Evolutionary conservation across 2,888 invertebrate genomes (phyloP), one percentile per base, ranked within the genome.

Genomic region (Sarcophaga rosellei): DNA sequence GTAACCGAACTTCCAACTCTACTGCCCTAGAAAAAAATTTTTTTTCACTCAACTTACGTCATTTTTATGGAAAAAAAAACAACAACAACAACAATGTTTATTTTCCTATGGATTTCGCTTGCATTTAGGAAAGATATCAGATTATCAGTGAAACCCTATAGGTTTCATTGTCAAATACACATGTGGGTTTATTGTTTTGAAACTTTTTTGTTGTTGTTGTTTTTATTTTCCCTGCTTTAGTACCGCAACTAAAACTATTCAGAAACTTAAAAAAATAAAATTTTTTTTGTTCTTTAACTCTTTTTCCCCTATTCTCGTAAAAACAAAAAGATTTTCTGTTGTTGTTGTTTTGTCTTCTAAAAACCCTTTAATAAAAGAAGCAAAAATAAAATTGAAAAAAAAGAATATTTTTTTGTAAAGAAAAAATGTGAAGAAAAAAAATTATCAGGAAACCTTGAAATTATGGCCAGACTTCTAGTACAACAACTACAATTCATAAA

Each of bases 71-170:
- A 69, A 73, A 57, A n/a, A 20, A 44, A n/a, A 61, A 21, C 6
- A 61, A 61, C 17, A 15, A 15, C 17, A 35, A 35, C 35, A 35
- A 10, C 17, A 53, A 44, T 66, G 20, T 66, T n/a, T 66, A n/a
- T 68, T 57, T 79, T 70, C 17, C 2, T 25, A 35, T 35, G 23
- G 12, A 45, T 23, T 57, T 44, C n/a, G 25, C 66, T 78, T 74
- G 25, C 63, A 79, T 65, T 79, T 69, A 21, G n/a, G 35, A 53
- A 84, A 86, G 78, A 81, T 86, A 84, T 86, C 86, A 76, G 62
- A 78, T 86, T 86, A 78, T 78, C 86, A 84, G 72, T 86, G 86
- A 86, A 86, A 86, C 86, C 86, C 70, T 86, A 86, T 86, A 86
- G 66, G 84, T 78, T 81, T 23, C 63, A 53, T 35, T 44, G 72